Conservation (phyloP, 2,888 invertebrate species). For the Meteorus colon region DNA sequence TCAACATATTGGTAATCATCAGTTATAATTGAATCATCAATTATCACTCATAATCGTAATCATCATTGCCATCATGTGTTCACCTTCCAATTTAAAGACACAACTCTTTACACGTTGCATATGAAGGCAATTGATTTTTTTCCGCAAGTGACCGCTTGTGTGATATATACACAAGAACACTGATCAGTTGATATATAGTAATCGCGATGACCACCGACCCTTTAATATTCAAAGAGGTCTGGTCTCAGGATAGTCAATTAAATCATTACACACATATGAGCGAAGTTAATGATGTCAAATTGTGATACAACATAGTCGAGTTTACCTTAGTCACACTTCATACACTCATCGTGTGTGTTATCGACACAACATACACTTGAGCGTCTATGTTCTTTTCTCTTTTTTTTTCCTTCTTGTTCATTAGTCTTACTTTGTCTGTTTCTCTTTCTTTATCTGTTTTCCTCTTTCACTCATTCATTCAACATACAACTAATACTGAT, state of each 20-base stretch:
- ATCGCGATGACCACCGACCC: conserved; percentile 33
- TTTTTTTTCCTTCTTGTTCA: background rate
- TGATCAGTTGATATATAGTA: conserved; percentile 39
- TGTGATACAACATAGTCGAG: background rate
- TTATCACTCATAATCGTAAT: background rate
- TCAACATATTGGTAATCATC: conserved; percentile 3
- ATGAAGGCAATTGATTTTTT: conserved; percentile 61
- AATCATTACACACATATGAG: too few relatives aligned
- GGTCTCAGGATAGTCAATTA: too few relatives aligned
- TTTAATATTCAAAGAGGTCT: conserved; percentile 41
- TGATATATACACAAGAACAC: conserved; percentile 47
- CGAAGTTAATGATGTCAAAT: background rate
- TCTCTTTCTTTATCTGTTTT: background rate
- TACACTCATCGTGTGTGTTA: conserved; percentile 24
- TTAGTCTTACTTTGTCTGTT: background rate
- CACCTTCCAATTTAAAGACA: conserved; percentile 1
- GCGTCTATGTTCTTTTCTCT: conserved; percentile 1
- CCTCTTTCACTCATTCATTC: background rate
- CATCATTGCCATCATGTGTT: background rate
- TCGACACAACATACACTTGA: conserved; percentile 20
- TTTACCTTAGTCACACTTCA: conserved; percentile 27
- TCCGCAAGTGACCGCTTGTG: conserved; percentile 55
- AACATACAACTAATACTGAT: background rate
- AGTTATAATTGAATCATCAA: background rate
- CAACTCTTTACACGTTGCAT: conserved; percentile 51